Evolutionary conservation across 2,113 vertebrate species (phyloP).

Genomic region (Corythornis cristatus): DNA sequence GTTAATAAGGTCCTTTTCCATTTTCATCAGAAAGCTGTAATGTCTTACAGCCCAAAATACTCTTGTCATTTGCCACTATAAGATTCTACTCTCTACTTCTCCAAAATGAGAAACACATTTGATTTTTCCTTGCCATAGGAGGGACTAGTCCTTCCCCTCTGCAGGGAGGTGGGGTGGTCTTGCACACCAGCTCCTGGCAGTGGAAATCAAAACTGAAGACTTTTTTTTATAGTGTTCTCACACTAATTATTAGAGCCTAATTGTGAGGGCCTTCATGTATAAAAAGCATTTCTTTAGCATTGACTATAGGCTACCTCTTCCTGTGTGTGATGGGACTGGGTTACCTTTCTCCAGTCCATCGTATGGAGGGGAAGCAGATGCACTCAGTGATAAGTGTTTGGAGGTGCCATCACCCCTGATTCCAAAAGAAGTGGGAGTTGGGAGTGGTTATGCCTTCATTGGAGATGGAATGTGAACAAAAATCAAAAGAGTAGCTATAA

Average conservation of each 20-base stretch:
- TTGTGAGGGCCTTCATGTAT: background rate
- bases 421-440: background rate
- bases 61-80: slow-evolving; percentile 9
- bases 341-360: background rate
- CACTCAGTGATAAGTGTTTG: background rate
- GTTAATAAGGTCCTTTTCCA: background rate
- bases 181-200: background rate
- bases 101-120: background rate
- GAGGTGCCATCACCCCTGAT: background rate
- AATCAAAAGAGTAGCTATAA: background rate
- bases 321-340: background rate
- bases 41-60: background rate
- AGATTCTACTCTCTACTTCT: background rate
- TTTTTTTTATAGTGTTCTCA: background rate
- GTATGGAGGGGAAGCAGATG: background rate
- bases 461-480: background rate
- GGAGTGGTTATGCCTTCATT: background rate
- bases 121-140: background rate
- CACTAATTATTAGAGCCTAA: background rate
- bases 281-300: background rate
- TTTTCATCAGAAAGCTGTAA: background rate
- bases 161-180: background rate
- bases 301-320: background rate
- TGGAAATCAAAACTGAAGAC: background rate
- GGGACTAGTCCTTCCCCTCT: background rate